Percentiles rank a stretch among this genome's conserved stretches.
These are phyloP conservation scores for Xenopus borealis DNA, from an alignment of 2,113 vertebrate species.

Conservation along the genomic window DNA sequence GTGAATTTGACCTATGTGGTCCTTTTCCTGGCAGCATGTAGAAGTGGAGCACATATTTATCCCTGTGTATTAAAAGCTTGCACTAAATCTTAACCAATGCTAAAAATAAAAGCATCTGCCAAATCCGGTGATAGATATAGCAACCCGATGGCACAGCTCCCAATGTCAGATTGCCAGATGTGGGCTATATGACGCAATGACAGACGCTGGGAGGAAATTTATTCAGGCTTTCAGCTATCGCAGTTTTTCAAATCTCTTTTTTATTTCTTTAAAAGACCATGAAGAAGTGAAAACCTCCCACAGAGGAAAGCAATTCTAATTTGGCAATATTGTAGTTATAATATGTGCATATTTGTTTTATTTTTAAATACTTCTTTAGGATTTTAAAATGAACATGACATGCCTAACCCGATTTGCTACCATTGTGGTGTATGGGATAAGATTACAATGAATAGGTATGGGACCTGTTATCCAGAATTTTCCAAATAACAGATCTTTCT, in stretches of 20 bases:
- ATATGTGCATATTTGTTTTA: too few relatives aligned
- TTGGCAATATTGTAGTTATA: too few relatives aligned
- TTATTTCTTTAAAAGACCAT: constrained; percentile 30
- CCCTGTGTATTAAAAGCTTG: constrained; percentile 47
- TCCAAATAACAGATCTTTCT: too few relatives aligned
- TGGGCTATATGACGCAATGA: constrained; percentile 40
- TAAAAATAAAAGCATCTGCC: constrained; percentile 48
- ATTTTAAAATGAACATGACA: too few relatives aligned
- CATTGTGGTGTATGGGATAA: too few relatives aligned
- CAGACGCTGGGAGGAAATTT: neutral
- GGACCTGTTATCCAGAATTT: too few relatives aligned
- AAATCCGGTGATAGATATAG: constrained; percentile 54
- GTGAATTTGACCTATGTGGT: constrained; percentile 46
- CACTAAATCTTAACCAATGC: constrained; percentile 46
- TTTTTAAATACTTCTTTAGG: too few relatives aligned
- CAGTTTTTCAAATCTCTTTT: neutral
- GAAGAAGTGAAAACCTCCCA: constrained; percentile 38
- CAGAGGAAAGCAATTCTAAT: neutral
- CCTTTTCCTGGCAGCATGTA: constrained; percentile 50
- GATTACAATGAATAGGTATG: too few relatives aligned
- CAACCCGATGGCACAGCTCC: constrained; percentile 47
- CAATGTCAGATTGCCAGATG: constrained; percentile 52
- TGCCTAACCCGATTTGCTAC: too few relatives aligned
- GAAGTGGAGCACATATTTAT: constrained; percentile 50
- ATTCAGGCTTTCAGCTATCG: constrained; percentile 6